Evolutionary conservation across 2,888 invertebrate genomes (phyloP).

Genomic region (Clivina fossor): DNA sequence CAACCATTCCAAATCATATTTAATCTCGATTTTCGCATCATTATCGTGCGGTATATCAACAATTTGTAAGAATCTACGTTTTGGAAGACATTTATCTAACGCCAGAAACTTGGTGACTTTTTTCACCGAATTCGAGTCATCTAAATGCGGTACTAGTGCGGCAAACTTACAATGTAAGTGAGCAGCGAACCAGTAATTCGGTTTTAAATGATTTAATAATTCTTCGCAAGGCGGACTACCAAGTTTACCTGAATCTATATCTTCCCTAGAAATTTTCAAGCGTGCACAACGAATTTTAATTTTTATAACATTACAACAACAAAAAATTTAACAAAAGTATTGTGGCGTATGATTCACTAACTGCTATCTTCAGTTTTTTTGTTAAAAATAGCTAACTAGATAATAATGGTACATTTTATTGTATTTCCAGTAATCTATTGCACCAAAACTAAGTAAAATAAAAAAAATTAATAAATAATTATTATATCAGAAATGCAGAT

Average conservation of each 20-base stretch:
- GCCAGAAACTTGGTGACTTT: conserved; percentile 82
- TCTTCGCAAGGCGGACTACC: conserved; percentile 87
- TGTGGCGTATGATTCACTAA: too few species aligned
- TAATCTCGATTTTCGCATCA: conserved; percentile 59
- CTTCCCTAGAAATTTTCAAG: conserved; percentile 66
- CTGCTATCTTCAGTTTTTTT: too few species aligned
- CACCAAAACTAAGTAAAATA: too few species aligned
- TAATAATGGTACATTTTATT: too few species aligned
- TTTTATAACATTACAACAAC: too few species aligned
- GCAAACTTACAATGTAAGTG: conserved; percentile 97
- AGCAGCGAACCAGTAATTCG: conserved; percentile 94
- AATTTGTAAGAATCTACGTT: conserved; percentile 85
- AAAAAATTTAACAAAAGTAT: too few species aligned
- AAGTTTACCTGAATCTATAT: conserved; percentile 77
- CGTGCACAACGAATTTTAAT: too few species aligned
- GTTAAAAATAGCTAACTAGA: too few species aligned
- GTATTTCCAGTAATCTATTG: too few species aligned
- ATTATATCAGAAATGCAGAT: too few species aligned
- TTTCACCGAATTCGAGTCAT: conserved; percentile 52
- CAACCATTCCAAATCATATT: conserved; percentile 94
- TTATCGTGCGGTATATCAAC: conserved; percentile 61
- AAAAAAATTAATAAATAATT: too few species aligned
- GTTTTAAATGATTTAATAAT: conserved; percentile 76
- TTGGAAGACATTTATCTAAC: conserved; percentile 94
- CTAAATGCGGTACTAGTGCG: conserved; percentile 77